phyloP scores from a whole-genome alignment of 1,140 invertebrate genomes.

The Brachionus rotundiformis region DNA sequence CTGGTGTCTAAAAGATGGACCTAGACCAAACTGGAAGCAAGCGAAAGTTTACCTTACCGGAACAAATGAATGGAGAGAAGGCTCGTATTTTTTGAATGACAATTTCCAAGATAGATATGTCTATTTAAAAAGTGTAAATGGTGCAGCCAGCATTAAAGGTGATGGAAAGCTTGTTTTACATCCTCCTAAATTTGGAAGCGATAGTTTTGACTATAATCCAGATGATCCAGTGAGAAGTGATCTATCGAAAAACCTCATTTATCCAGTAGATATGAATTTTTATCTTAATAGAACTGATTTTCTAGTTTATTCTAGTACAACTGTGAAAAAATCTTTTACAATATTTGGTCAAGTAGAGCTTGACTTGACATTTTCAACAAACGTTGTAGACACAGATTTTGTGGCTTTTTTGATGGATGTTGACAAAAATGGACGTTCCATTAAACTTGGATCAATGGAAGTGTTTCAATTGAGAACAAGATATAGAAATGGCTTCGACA shows the following conservation, averaged over 20 bases:
- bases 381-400: slow-evolving; percentile 22
- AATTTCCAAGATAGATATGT: not conserved
- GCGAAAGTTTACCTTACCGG: not conserved
- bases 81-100: not conserved
- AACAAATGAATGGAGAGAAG: not conserved
- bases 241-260: not conserved
- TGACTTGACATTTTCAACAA: not conserved
- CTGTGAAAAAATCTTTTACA: slow-evolving; percentile 1
- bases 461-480: not conserved
- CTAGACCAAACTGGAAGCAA: not conserved
- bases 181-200: not conserved
- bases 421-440: not conserved
- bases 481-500: slow-evolving; percentile 43
- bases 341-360: not conserved
- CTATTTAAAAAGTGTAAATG: not conserved
- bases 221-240: not conserved
- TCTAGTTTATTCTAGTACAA: not conserved
- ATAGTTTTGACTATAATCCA: not conserved
- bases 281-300: slow-evolving; percentile 8
- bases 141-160: slow-evolving; percentile 23
- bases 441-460: not conserved
- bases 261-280: not conserved
- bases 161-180: not conserved
- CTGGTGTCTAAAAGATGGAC: slow-evolving; percentile 41
- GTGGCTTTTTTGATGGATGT: slow-evolving; percentile 15